These are phyloP conservation scores for Theretra japonica DNA, from an alignment of 2,888 invertebrate species.

Conservation along the genomic window DNA sequence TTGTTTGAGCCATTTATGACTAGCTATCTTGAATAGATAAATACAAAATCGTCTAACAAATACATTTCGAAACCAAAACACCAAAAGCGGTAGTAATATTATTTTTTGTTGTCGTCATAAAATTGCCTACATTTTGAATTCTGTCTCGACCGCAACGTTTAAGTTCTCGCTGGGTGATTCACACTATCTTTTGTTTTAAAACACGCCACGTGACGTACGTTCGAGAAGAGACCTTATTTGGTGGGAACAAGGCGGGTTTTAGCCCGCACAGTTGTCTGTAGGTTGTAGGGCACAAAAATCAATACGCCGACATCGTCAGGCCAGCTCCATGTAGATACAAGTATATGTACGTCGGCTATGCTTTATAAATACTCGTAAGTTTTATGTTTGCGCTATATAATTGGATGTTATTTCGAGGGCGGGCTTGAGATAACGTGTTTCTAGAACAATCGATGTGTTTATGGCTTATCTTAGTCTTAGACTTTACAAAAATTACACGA, in stretches of 20 bases:
- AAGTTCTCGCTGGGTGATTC: conserved; percentile 62
- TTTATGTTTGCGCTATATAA: conserved; percentile 1
- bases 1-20: neutral
- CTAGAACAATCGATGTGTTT: conserved; percentile 4
- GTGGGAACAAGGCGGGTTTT: neutral
- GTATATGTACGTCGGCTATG: conserved; percentile 10
- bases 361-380: neutral
- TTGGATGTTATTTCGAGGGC: conserved; percentile 4
- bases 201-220: conserved; percentile 39
- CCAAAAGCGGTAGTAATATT: neutral
- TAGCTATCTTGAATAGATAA: too few relatives aligned
- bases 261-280: conserved; percentile 10
- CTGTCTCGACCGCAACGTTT: conserved; percentile 38
- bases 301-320: conserved; percentile 47
- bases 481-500: neutral
- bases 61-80: neutral
- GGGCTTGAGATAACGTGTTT: neutral
- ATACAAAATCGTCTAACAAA: too few relatives aligned
- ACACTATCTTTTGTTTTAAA: conserved; percentile 64
- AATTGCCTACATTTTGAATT: conserved; percentile 27
- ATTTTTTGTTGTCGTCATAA: conserved; percentile 13
- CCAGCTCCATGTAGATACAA: conserved; percentile 21
- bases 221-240: conserved; percentile 40
- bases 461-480: neutral
- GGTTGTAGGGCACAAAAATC: conserved; percentile 58